Percentiles rank a stretch among this genome's conserved stretches.
Evolutionary conservation across 2,113 vertebrate species (phyloP).

Genomic region (Hemiprocne comata): DNA sequence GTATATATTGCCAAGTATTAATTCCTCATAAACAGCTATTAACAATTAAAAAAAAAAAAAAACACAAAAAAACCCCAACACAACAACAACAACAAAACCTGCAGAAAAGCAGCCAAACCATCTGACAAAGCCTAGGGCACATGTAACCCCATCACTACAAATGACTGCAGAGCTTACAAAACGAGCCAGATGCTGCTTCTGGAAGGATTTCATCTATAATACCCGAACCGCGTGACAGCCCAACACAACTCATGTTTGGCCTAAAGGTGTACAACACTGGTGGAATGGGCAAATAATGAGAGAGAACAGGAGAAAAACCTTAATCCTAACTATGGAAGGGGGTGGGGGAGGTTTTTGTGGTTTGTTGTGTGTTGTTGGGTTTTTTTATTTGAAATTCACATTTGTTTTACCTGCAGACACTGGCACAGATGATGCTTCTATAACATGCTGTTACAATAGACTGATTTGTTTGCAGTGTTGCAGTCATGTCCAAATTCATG

Average conservation of each 20-base stretch:
- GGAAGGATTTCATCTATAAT: slow-evolving; percentile 74
- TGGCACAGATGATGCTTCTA: slow-evolving; percentile 58
- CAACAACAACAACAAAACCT: no score
- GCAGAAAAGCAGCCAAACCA: slow-evolving; percentile 65
- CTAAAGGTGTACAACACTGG: slow-evolving; percentile 58
- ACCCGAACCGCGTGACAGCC: slow-evolving; percentile 47
- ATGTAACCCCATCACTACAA: slow-evolving; percentile 66
- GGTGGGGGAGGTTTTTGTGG: accelerated
- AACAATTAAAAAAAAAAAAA: not conserved
- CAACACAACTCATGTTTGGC: slow-evolving; percentile 68
- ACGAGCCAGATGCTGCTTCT: slow-evolving; percentile 72
- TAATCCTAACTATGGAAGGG: not conserved
- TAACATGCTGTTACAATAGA: slow-evolving; percentile 17
- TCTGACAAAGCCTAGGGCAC: slow-evolving; percentile 72
- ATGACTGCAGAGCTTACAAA: slow-evolving; percentile 69
- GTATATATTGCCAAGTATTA: not conserved
- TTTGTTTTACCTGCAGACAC: slow-evolving; percentile 61
- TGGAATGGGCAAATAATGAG: not conserved
- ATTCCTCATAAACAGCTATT: slow-evolving; percentile 38
- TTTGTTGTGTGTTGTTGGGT: not conserved
- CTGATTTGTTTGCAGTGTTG: slow-evolving; percentile 6
- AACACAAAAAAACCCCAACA: not conserved
- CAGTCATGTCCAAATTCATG: not conserved
- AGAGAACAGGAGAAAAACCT: not conserved
- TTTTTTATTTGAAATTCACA: slow-evolving; percentile 5